Evolutionary conservation across 2,888 invertebrate species (phyloP).

Genomic region (Pachydiplax longipennis): DNA sequence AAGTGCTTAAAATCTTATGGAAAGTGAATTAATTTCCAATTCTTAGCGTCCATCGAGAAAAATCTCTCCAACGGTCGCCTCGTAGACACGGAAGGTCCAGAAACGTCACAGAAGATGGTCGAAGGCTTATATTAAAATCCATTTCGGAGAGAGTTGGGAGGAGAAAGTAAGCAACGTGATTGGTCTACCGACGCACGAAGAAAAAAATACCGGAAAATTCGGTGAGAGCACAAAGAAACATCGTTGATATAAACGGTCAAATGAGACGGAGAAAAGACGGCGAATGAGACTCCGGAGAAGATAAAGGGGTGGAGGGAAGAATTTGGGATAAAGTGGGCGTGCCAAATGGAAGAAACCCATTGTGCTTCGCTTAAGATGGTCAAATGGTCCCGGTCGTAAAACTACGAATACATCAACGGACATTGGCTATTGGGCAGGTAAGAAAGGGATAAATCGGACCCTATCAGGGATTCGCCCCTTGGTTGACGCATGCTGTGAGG

Average conservation of each 20-base stretch:
- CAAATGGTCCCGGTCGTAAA: background rate
- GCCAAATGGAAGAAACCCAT: background rate
- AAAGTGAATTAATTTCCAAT: too few relatives aligned
- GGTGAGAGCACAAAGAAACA: too few relatives aligned
- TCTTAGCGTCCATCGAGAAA: too few relatives aligned
- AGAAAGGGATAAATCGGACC: background rate
- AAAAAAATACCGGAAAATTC: too few relatives aligned
- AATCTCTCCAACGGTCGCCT: too few relatives aligned
- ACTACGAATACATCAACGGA: slow-evolving; percentile 7
- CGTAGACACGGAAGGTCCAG: background rate
- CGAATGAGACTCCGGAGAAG: background rate
- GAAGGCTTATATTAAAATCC: too few relatives aligned
- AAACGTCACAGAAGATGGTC: background rate
- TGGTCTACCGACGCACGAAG: too few relatives aligned
- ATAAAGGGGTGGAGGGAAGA: background rate
- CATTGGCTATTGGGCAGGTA: background rate
- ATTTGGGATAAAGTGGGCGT: background rate
- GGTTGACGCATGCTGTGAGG: background rate
- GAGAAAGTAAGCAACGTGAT: too few relatives aligned
- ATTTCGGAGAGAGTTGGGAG: too few relatives aligned
- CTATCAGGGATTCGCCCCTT: background rate
- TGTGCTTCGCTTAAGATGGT: background rate
- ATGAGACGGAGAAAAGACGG: background rate
- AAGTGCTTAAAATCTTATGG: too few relatives aligned
- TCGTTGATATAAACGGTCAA: background rate